Percentiles rank a stretch among this genome's conserved stretches.
Conservation (phyloP, 2,113 vertebrate genomes). For the Eupsittula cactorum region DNA sequence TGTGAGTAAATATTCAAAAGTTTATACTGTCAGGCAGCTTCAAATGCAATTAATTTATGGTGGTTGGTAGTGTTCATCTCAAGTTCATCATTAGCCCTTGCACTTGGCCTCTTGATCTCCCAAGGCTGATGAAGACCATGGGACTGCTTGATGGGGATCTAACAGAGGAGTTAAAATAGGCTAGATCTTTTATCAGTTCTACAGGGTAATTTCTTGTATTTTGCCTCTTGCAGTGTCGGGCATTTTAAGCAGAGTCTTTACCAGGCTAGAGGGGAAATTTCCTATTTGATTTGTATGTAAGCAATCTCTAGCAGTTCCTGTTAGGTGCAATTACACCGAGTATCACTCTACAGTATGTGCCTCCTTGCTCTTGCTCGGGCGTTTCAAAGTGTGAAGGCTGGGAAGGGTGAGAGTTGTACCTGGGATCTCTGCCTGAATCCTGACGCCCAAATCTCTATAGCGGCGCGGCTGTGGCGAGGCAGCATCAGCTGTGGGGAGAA, state of each 20-base stretch:
- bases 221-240: not conserved
- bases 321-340: no score
- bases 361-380: not conserved
- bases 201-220: not conserved
- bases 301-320: not conserved
- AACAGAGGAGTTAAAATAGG: not conserved
- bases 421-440: not conserved
- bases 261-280: not conserved
- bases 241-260: not conserved
- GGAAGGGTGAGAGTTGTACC: not conserved
- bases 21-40: not conserved
- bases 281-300: not conserved
- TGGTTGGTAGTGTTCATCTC: not conserved
- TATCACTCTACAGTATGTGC: accelerated
- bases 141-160: not conserved
- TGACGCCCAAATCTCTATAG: not conserved
- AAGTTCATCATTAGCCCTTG: not conserved
- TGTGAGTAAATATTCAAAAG: not conserved
- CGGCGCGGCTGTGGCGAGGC: not conserved
- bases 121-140: not conserved
- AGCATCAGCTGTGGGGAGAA: not conserved
- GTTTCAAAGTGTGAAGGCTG: not conserved
- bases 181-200: not conserved
- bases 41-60: not conserved
- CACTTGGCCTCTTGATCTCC: not conserved